Base-by-base conservation (phyloP, 2,888 invertebrate genomes). In the Diaperis boleti region DNA sequence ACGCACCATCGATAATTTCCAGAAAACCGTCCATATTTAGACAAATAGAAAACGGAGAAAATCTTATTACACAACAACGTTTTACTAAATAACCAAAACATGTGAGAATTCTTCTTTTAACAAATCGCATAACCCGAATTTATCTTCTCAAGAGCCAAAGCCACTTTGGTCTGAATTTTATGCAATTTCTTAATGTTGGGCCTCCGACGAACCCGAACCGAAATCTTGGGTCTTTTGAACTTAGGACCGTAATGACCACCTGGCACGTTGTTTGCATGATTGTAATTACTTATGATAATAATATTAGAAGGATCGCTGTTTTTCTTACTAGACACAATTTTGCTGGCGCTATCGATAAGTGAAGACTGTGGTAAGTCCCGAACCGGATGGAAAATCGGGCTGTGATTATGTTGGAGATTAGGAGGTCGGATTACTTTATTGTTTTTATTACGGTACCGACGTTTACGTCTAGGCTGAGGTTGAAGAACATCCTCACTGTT, bases 221-320 rank as follows among this genome's bases (percentile, higher is more conserved):
- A 1, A 31, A 17, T 18, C 15, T 33, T 44, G 15, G 44, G 41
- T 14, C 45, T 33, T 10, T 44, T 22, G 1, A 22, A 33, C 22
- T 54, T 42, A n/a, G 31, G 31, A 31, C 15, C 15, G 22, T 41
- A 15, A 14, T 7, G 3, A 1, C 15, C 7, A 35, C 35, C 11
- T 20, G 41, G n/a, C 18, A 15, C 10, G 33, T 67, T 62, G 18
- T 69, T 52, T 60, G 73, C 65, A 41, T 72, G 68, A 56, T 75
- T 75, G 7, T 69, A 70, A 61, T 75, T 75, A 57, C 74, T 75
- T 59, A 75, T 75, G 14, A 74, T 67, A 56, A 74, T 75, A 10
- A 70, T 64, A 59, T 71, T 71, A 3, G 63, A 37, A 2, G 67
- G 55, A 10, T 63, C 59, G 1, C 62, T 29, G 8, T 59, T 39